Base-by-base conservation (phyloP, 2,888 invertebrate genomes). In the Bugula neritina region DNA sequence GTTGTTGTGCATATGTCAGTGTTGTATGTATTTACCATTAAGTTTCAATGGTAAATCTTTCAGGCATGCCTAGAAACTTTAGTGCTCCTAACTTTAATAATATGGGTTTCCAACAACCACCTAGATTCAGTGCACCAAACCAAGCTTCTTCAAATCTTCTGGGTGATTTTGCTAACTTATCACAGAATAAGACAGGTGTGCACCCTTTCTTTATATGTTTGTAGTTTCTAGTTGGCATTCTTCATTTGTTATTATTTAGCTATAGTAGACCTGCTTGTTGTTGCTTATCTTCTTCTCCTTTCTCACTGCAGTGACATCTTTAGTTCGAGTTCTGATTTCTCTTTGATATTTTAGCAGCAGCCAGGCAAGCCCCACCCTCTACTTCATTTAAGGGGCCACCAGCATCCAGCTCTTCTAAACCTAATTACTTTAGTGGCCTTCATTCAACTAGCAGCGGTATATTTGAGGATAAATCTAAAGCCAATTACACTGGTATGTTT, bases 1-100 rank as follows among this genome's bases (percentile, higher is more conserved):
- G 43, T 43, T 10, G 5, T 43, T 43, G 17, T 17, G 17, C 17
- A 17, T 43, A 43, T 43, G 43, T 43, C 43, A 10, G 10, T 43
- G 43, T 43, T 43, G 17, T 10, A 43, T 43, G 43, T 43, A 43
- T 17, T 10, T 43, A 17, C 17, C 5, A 17, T 43, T 10, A 43
- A 5, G 10, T 43, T 5, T 43, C 10, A 43, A 43, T 43, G 43
- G 17, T 17, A 17, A 43, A 43, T 43, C 13, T 63, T 63, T 2
- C 63, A 63, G 63, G 63, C 27, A 63, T 63, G 17, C 21, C 63
- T 63, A 63, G 63, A 63, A 63, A 63, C 27, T 63, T 31, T 63
- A 63, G 63, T 31, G 63, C 63, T 3, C 63, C 63, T 2, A 63
- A 63, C 63, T 63, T 63, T 31, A 21, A 63, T 13, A 63, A 63